Percentiles rank a stretch among this genome's conserved stretches.
These are phyloP conservation scores for Struthio camelus DNA, from an alignment of 2,113 vertebrate genomes.

Conservation along the genomic window DNA sequence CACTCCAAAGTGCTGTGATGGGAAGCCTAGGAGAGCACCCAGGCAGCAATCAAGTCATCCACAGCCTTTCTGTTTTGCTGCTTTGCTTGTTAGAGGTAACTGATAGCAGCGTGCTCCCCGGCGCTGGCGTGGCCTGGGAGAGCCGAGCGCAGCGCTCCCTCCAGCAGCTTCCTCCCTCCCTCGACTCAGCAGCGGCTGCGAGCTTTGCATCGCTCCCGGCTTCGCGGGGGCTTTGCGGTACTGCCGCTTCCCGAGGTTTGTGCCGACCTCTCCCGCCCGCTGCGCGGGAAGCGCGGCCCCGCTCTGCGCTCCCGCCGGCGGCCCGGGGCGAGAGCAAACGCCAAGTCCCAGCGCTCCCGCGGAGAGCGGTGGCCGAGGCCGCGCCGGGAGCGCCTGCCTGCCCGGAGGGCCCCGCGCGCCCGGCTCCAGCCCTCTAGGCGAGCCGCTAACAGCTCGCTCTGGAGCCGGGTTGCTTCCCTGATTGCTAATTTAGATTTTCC, in stretches of 20 bases:
- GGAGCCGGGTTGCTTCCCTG: slow-evolving; percentile 68
- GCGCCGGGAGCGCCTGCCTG: too few species aligned
- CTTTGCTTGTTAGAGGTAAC: neutral
- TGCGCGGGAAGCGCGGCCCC: rapidly evolving
- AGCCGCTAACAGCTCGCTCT: neutral
- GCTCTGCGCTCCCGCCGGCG: rapidly evolving
- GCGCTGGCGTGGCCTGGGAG: neutral
- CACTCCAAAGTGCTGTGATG: neutral
- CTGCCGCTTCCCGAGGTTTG: neutral
- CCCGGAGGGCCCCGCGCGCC: neutral
- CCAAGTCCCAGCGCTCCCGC: neutral
- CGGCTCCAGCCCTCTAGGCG: neutral
- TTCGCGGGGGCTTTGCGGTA: neutral
- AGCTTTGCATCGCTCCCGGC: rapidly evolving
- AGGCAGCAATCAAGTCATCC: neutral
- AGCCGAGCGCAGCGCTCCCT: rapidly evolving
- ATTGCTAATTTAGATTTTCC: slow-evolving; percentile 80
- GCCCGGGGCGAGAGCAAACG: rapidly evolving
- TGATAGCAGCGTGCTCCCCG: rapidly evolving
- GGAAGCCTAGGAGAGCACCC: neutral
- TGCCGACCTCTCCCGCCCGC: neutral
- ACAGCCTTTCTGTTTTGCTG: neutral
- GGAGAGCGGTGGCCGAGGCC: neutral
- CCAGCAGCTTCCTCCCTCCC: rapidly evolving
- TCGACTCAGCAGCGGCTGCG: neutral